phyloP scores from a whole-genome alignment of 2,797 vertebrate genomes.

The Chloroceryle amazona region DNA sequence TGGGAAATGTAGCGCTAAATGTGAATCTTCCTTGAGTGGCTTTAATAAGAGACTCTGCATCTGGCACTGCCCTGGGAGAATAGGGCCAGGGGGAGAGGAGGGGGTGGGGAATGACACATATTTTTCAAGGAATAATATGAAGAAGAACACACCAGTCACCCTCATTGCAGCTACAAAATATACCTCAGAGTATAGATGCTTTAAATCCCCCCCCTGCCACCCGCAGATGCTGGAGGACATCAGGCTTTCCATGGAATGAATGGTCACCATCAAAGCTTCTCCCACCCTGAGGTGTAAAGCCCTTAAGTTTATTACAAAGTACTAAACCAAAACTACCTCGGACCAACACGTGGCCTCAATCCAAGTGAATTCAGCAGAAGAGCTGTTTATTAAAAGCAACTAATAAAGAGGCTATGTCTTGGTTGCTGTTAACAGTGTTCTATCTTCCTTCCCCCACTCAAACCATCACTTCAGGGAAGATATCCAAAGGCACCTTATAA shows the following conservation, averaged over 20 bases:
- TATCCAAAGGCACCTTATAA: background rate
- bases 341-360: background rate
- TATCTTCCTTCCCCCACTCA: background rate
- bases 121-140: background rate
- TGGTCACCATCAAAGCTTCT: background rate
- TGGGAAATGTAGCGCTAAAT: background rate
- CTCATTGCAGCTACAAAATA: background rate
- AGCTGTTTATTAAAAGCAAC: background rate
- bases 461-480: background rate
- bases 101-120: background rate
- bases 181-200: accelerated
- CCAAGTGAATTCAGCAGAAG: background rate
- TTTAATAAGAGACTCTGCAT: constrained; percentile 25
- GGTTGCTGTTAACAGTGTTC: background rate
- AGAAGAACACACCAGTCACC: background rate
- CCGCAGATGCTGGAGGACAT: accelerated
- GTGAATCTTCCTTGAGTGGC: background rate
- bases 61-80: background rate
- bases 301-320: constrained; percentile 5
- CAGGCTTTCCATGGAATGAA: background rate
- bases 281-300: constrained; percentile 29
- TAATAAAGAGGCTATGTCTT: background rate
- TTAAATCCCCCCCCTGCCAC: background rate
- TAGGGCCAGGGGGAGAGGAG: accelerated
- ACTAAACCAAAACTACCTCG: background rate